Conservation (phyloP, 2,888 invertebrate genomes). For the Drosophila anomelani region DNA sequence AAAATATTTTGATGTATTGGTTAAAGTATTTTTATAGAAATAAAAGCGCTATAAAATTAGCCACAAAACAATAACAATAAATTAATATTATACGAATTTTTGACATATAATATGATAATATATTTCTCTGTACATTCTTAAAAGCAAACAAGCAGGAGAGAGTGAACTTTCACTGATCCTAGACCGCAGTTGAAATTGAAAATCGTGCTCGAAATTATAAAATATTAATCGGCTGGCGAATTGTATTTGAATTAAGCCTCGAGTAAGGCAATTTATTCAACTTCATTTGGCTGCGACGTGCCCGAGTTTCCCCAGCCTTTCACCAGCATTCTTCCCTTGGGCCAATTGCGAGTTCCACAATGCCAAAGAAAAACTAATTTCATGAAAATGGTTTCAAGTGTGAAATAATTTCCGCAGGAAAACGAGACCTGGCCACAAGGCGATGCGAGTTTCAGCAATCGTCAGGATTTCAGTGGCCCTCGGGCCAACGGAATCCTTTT, state of each 20-base stretch:
- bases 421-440: slow-evolving; percentile 48
- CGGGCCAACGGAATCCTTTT: slow-evolving; percentile 41
- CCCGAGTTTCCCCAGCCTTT: slow-evolving; percentile 50
- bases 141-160: not conserved
- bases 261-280: slow-evolving; percentile 47
- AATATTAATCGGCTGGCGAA: slow-evolving; percentile 67
- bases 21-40: not conserved
- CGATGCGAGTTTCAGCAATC: slow-evolving; percentile 58
- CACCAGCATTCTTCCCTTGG: slow-evolving; percentile 37
- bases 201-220: slow-evolving; percentile 77
- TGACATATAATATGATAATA: no score
- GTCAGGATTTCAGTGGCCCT: slow-evolving; percentile 60
- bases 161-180: slow-evolving; percentile 5
- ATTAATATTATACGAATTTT: not conserved
- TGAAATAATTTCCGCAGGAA: slow-evolving; percentile 72
- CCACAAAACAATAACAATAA: not conserved
- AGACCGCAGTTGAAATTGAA: slow-evolving; percentile 55
- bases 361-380: slow-evolving; percentile 76
- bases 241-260: slow-evolving; percentile 62
- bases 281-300: slow-evolving; percentile 64
- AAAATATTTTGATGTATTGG: not conserved
- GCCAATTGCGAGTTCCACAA: slow-evolving; percentile 57
- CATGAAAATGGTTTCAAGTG: slow-evolving; percentile 74
- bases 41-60: not conserved
- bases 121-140: not conserved